These are phyloP conservation scores for Psilanteris sp. DNA, from an alignment of 1,140 invertebrate species.

Conservation along the genomic window DNA sequence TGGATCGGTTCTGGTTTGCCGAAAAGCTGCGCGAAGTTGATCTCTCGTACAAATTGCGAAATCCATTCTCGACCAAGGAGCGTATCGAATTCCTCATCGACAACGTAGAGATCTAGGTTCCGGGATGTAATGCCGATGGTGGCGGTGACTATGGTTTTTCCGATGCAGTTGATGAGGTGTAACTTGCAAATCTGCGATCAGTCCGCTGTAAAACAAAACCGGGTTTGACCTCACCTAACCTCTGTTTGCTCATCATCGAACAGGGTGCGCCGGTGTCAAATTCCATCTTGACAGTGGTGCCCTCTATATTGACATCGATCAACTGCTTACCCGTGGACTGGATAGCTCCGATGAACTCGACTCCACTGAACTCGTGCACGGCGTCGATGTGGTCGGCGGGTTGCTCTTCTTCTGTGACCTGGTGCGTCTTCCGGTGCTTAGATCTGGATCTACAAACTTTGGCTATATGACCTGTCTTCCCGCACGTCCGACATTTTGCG, in stretches of 20 bases:
- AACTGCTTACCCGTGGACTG: neutral
- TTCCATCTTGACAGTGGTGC: no score
- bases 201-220: neutral
- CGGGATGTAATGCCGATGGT: no score
- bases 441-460: conserved; percentile 10
- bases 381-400: conserved; percentile 2
- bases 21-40: no score
- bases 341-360: neutral
- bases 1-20: no score
- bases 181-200: conserved; percentile 1
- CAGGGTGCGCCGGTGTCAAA: neutral
- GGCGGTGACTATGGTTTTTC: no score
- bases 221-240: neutral
- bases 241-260: neutral
- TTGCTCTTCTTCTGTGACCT: neutral
- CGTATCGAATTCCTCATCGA: no score
- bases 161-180: no score
- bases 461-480: conserved; percentile 28
- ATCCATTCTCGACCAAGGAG: no score
- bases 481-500: conserved; percentile 12
- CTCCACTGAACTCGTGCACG: neutral
- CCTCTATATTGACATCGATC: no score
- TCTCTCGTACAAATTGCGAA: no score
- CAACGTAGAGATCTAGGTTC: no score
- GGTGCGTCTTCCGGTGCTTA: no score